Evolutionary conservation across 2,888 invertebrate genomes (phyloP), one percentile per base, ranked within the genome.

Genomic region (Xanthia togata): DNA sequence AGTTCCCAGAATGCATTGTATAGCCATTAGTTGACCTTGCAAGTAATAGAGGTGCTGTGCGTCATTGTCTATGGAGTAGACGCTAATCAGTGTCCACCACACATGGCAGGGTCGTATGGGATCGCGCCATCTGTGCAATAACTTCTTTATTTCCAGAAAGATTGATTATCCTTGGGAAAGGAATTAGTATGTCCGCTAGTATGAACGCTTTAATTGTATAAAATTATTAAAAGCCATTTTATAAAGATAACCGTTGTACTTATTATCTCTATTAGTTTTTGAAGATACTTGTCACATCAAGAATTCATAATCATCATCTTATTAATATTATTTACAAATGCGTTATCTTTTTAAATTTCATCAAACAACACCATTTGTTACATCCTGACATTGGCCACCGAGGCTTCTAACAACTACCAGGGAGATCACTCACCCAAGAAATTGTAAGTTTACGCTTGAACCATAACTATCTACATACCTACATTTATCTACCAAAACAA

Each of bases 51-150:
- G 12, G 23, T 69, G 14, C 11, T 17, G 60, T 81, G 64, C 70
- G 75, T 68, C 70, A 83, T 73, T 69, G 38, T 73, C 20, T 20
- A 23, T 11, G 14, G 14, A 50, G 69, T 55, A 63, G 12, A 17
- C 11, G 59, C 38, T 69, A 77, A 82, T 78, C 26, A 41, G 23
- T 64, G 70, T 73, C 73, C 72, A 79, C n/a, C n/a, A 63, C 84
- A 84, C 76, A 78, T 79, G 85, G 44, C 74, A 44, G 50, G 55
- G 64, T 87, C 74, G 44, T 79, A 76, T 85, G 86, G 55, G 84
- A 87, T 62, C 47, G 9, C 53, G 44, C 70, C 88, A 89, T 84
- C 50, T 79, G 67, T 81, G 84, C 38, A 17, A 67, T 20, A 71
- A 75, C 41, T 64, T 62, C 55, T 62, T 55, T 81, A 72, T 88